These are phyloP conservation scores for Plagiodera versicolora DNA, from an alignment of 2,888 invertebrate genomes.

Conservation along the genomic window DNA sequence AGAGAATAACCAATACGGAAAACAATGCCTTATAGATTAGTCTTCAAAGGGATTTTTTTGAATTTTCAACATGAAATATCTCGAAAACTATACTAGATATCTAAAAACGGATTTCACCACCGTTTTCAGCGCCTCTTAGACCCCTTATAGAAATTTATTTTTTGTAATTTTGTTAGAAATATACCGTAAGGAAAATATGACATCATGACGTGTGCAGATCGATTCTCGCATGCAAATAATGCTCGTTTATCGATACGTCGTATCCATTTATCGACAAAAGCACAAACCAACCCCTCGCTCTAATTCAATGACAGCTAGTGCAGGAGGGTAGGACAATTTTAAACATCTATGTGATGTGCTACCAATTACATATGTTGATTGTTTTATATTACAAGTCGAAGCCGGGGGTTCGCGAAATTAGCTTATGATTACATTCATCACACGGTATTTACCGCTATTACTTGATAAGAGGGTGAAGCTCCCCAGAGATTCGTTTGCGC, in stretches of 20 bases:
- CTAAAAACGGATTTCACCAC: too few species aligned
- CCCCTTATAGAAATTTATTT: too few species aligned
- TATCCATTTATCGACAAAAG: conserved; percentile 11
- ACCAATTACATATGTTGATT: conserved; percentile 51
- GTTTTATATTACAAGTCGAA: conserved; percentile 50
- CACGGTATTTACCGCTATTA: conserved; percentile 57
- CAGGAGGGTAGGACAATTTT: conserved; percentile 46
- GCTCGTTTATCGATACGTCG: background rate
- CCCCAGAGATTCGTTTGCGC: conserved; percentile 42
- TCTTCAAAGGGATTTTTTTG: too few species aligned
- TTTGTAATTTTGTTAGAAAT: too few species aligned
- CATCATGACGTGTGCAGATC: too few species aligned
- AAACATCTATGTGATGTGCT: conserved; percentile 43
- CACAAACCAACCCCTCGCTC: conserved; percentile 14
- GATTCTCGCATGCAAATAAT: too few species aligned
- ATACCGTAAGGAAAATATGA: too few species aligned
- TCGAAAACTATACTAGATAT: too few species aligned
- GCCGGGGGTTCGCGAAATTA: conserved; percentile 49
- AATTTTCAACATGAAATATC: too few species aligned
- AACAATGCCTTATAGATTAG: too few species aligned
- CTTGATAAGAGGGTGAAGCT: conserved; percentile 53
- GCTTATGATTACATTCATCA: conserved; percentile 57
- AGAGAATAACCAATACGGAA: too few species aligned
- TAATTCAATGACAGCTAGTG: conserved; percentile 41
- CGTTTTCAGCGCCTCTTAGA: too few species aligned